Percentiles rank a stretch among this genome's conserved stretches.
These are phyloP conservation scores for Scotopteryx bipunctaria DNA, from an alignment of 2,888 invertebrate species.

Conservation along the genomic window DNA sequence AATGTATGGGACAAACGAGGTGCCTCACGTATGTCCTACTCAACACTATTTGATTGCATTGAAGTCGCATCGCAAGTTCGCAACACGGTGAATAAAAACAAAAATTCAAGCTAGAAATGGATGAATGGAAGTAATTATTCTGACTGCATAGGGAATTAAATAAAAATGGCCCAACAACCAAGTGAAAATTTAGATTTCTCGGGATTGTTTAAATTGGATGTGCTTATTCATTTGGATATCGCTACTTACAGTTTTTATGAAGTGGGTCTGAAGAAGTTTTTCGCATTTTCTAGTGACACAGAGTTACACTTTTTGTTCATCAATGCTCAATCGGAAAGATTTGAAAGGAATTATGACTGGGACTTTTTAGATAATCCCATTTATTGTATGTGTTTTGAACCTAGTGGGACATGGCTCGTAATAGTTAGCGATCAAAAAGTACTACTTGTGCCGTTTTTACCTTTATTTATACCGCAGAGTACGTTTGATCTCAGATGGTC, in stretches of 20 bases:
- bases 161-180: constrained; percentile 61
- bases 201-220: constrained; percentile 76
- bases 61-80: too few species aligned
- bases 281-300: constrained; percentile 71
- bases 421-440: constrained; percentile 82
- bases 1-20: too few species aligned
- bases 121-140: too few species aligned
- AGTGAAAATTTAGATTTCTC: constrained; percentile 72
- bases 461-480: constrained; percentile 70
- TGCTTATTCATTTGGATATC: constrained; percentile 70
- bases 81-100: too few species aligned
- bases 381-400: constrained; percentile 92
- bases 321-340: constrained; percentile 63
- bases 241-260: constrained; percentile 72
- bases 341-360: constrained; percentile 73
- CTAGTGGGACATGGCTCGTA: constrained; percentile 90
- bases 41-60: not conserved
- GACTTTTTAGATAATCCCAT: constrained; percentile 80
- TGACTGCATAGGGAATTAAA: not conserved
- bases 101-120: too few species aligned
- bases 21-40: not conserved
- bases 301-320: constrained; percentile 72
- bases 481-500: constrained; percentile 78
- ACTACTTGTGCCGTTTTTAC: constrained; percentile 76
- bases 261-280: constrained; percentile 74